These are phyloP conservation scores for Hydropsyche betteni DNA, from an alignment of 2,888 invertebrate species.

Conservation along the genomic window DNA sequence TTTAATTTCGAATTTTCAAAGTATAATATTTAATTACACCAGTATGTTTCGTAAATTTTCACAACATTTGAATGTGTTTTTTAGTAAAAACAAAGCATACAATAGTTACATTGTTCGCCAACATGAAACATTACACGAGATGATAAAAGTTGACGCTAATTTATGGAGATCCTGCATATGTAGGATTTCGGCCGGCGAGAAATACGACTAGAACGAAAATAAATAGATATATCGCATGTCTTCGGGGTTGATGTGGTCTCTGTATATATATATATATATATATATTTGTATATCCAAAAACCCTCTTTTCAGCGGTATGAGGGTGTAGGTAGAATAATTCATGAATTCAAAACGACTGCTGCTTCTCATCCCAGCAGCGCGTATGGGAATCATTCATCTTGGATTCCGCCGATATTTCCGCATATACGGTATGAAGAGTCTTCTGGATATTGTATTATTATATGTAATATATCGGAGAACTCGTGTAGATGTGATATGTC, in stretches of 20 bases:
- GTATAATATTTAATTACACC: too few relatives aligned
- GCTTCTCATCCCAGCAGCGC: slow-evolving; percentile 34
- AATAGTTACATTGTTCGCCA: too few relatives aligned
- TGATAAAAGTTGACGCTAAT: slow-evolving; percentile 25
- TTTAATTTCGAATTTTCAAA: too few relatives aligned
- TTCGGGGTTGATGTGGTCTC: neutral
- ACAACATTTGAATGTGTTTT: too few relatives aligned
- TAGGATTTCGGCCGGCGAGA: neutral
- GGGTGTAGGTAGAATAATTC: slow-evolving; percentile 42
- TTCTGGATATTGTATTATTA: neutral
- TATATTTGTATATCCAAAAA: neutral
- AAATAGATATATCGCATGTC: slow-evolving; percentile 4
- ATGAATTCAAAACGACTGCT: slow-evolving; percentile 46
- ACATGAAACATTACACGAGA: slow-evolving; percentile 2
- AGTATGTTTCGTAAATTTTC: too few relatives aligned
- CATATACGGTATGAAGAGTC: neutral
- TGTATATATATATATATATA: too few relatives aligned
- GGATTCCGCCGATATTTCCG: slow-evolving; percentile 42
- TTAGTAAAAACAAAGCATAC: too few relatives aligned
- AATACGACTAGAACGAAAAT: slow-evolving; percentile 11
- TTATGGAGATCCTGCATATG: slow-evolving; percentile 20
- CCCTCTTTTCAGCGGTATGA: neutral
- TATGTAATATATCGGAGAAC: neutral
- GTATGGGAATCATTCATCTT: slow-evolving; percentile 45
- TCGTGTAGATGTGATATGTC: neutral